A percentile compares a stretch with the other conserved stretches of the same genome.
These are phyloP conservation scores for Fabriciana adippe DNA, from an alignment of 2,888 invertebrate species.

Conservation along the genomic window DNA sequence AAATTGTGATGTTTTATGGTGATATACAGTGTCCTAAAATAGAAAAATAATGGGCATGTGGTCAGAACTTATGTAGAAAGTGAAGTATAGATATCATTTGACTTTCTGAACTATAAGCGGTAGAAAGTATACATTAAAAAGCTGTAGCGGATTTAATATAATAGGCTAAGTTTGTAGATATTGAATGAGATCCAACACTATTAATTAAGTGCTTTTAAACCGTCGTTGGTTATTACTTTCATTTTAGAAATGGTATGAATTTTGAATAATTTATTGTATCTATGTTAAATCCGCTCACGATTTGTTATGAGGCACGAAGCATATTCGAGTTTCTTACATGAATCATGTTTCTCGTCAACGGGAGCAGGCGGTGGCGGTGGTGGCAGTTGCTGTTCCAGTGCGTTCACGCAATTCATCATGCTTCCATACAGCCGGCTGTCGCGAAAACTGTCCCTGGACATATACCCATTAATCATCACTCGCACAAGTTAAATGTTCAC, in stretches of 20 bases:
- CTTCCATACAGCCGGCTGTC: constrained; percentile 96
- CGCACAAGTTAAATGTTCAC: constrained; percentile 20
- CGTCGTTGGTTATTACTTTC: no score
- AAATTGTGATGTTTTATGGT: constrained; percentile 13
- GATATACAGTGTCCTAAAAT: constrained; percentile 21
- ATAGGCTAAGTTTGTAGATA: not conserved
- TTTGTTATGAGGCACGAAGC: constrained; percentile 38
- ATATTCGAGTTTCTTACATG: constrained; percentile 58
- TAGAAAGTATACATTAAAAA: constrained; percentile 17
- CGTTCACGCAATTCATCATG: constrained; percentile 98
- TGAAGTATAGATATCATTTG: constrained; percentile 16
- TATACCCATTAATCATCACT: constrained; percentile 41
- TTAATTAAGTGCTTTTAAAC: no score
- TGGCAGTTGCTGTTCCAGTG: constrained; percentile 94
- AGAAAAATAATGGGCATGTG: constrained; percentile 25
- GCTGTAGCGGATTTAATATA: constrained; percentile 31
- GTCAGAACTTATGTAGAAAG: constrained; percentile 6
- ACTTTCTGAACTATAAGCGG: constrained; percentile 18
- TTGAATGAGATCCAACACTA: not conserved
- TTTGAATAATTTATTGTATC: no score
- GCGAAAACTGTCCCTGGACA: constrained; percentile 91
- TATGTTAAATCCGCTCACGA: constrained; percentile 6
- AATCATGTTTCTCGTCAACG: constrained; percentile 77
- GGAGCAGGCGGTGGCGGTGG: constrained; percentile 82
- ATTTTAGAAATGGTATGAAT: no score